Evolutionary conservation across 1,140 invertebrate species (phyloP).

Genomic region (Platorchestia sp.): DNA sequence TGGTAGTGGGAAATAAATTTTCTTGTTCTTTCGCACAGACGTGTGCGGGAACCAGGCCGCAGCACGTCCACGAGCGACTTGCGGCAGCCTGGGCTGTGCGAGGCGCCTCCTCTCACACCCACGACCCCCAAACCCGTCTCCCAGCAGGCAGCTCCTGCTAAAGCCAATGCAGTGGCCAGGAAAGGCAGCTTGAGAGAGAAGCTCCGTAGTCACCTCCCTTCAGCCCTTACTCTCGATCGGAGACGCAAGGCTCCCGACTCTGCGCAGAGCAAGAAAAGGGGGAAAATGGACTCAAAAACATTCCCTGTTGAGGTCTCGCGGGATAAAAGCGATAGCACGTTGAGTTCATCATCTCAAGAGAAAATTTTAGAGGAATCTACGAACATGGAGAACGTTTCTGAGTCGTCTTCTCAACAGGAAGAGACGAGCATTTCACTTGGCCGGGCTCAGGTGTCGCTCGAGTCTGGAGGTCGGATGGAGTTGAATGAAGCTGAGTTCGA

Average conservation of each 20-base stretch:
- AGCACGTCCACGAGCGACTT: slow-evolving; percentile 32
- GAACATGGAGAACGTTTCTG: not conserved
- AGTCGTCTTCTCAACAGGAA: not conserved
- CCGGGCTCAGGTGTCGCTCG: not conserved
- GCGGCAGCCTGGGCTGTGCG: not conserved
- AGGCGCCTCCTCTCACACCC: slow-evolving; percentile 25
- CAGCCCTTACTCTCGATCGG: slow-evolving; percentile 56
- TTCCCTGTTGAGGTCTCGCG: not conserved
- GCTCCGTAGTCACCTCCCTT: slow-evolving; percentile 46
- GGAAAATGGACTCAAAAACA: slow-evolving; percentile 4
- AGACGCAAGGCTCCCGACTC: slow-evolving; percentile 50
- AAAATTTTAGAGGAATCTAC: slow-evolving; percentile 31
- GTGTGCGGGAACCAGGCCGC: slow-evolving; percentile 1
- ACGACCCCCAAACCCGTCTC: slow-evolving; percentile 16
- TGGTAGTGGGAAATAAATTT: not conserved
- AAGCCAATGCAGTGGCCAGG: slow-evolving; percentile 29
- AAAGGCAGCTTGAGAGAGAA: slow-evolving; percentile 57
- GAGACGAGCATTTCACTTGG: not conserved
- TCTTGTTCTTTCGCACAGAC: not conserved
- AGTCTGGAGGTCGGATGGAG: not conserved
- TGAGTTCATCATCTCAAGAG: not conserved
- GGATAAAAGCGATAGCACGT: not conserved
- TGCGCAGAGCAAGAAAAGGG: slow-evolving; percentile 5
- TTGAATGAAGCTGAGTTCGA: not conserved
- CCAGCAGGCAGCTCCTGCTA: not conserved